Evolutionary conservation across 2,888 invertebrate species (phyloP), one percentile per base, ranked within the genome.

Genomic region (Dascillus cervinus): DNA sequence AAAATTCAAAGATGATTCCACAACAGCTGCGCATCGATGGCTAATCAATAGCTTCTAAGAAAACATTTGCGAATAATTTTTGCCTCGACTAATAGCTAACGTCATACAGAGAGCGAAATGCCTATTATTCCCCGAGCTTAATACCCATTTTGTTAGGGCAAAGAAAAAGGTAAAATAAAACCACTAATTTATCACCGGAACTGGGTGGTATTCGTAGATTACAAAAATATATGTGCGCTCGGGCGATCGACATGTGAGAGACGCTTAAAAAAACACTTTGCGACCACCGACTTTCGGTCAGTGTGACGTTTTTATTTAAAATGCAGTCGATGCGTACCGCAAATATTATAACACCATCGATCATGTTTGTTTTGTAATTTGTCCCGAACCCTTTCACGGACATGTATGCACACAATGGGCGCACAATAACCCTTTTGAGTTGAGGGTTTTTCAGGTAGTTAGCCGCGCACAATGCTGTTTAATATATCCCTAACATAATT

Each of bases 161-260:
- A n/a, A n/a, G n/a, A n/a, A 49, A 52, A 51, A 53, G 51, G 56
- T 56, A 58, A 58, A 57, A 50, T 56, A 57, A 58, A 58, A 58
- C 59, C 56, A 35, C 44, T 50, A 56, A 56, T 59, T 58, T 55
- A 44, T 46, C 38, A 48, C 55, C 60, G 60, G 58, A 60, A 60
- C 55, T 51, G 47, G 58, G 60, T 53, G 56, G 53, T 37, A 38
- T 48, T 22, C 26, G 26, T 32, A 21, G 34, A 37, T 37, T 34
- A 41, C 33, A n/a, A n/a, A n/a, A n/a, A n/a, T n/a, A n/a, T n/a
- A n/a, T n/a, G n/a, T n/a, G n/a, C n/a, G n/a, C n/a, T n/a, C n/a
- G n/a, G n/a, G n/a, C n/a, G n/a, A n/a, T n/a, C n/a, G n/a, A n/a
- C n/a, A n/a, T n/a, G n/a, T n/a, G n/a, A n/a, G n/a, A n/a, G n/a